Evolutionary conservation across 2,113 vertebrate genomes (phyloP).

Genomic region (Brevimyrus niger): DNA sequence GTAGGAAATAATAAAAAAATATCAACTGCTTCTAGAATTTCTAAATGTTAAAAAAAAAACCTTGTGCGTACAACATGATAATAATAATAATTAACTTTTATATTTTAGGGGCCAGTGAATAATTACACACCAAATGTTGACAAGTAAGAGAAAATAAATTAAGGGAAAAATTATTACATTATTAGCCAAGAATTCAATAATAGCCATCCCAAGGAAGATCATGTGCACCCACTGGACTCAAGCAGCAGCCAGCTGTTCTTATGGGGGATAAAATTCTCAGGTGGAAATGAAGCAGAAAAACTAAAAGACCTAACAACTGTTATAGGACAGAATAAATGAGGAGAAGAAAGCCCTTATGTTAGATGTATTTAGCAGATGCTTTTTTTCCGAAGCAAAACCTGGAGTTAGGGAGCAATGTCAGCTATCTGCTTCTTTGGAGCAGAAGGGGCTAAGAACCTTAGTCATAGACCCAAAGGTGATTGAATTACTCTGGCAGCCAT

Average conservation of each 20-base stretch:
- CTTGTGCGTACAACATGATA: not conserved
- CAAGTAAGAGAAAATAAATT: not conserved
- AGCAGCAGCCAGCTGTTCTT: not conserved
- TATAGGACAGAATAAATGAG: not conserved
- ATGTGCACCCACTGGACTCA: not conserved
- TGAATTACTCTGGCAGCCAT: not conserved
- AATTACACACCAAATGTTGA: not conserved
- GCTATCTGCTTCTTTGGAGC: not conserved
- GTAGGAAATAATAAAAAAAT: not conserved
- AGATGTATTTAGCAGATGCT: not conserved
- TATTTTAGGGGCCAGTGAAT: not conserved
- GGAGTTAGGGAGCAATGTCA: not conserved
- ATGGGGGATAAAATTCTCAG: not conserved
- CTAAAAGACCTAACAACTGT: not conserved
- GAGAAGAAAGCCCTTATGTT: not conserved
- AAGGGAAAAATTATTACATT: not conserved
- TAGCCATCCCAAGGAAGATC: not conserved
- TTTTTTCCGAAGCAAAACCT: not conserved
- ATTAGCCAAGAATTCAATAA: not conserved
- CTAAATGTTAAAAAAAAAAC: not conserved
- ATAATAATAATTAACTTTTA: not conserved
- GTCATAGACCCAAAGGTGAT: not conserved
- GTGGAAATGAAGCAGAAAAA: not conserved
- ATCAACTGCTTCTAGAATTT: not conserved
- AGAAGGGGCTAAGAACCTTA: not conserved